These are phyloP conservation scores for Coreius guichenoti DNA, from an alignment of 2,797 vertebrate species.

Conservation along the genomic window DNA sequence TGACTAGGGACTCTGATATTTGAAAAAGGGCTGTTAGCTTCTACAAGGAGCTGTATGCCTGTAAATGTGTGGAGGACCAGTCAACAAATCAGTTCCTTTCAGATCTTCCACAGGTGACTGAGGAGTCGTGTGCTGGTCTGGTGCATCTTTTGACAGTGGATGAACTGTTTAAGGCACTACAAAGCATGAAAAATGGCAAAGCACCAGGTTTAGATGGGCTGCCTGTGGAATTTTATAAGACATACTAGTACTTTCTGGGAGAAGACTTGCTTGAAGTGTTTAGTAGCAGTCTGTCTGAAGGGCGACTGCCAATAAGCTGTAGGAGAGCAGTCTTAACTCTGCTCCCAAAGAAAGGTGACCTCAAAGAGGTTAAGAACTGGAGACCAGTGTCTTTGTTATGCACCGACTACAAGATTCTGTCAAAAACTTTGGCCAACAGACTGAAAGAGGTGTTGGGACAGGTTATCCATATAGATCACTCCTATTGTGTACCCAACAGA, in stretches of 20 bases:
- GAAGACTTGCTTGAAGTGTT: neutral
- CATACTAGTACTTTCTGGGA: neutral
- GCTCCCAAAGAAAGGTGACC: constrained; percentile 5
- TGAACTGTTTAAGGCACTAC: neutral
- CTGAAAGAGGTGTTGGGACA: neutral
- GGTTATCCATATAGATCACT: neutral
- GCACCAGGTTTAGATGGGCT: neutral
- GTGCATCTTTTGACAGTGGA: neutral
- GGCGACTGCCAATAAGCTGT: neutral
- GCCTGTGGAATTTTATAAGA: constrained; percentile 7
- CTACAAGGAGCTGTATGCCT: neutral
- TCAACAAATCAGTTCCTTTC: neutral
- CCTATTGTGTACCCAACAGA: constrained; percentile 22
- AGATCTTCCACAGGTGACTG: neutral
- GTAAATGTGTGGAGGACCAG: neutral
- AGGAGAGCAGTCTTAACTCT: neutral
- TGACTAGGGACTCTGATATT: neutral
- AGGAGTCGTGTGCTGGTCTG: neutral
- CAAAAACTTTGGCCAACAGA: neutral
- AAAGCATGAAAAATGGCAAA: neutral
- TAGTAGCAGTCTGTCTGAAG: neutral
- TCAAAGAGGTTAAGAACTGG: constrained; percentile 6
- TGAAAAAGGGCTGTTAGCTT: neutral
- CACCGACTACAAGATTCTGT: neutral
- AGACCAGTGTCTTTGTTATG: constrained; percentile 12